Percentiles rank a stretch among this genome's conserved stretches.
Conservation (phyloP, 2,113 vertebrate species). For the Lontra canadensis region DNA sequence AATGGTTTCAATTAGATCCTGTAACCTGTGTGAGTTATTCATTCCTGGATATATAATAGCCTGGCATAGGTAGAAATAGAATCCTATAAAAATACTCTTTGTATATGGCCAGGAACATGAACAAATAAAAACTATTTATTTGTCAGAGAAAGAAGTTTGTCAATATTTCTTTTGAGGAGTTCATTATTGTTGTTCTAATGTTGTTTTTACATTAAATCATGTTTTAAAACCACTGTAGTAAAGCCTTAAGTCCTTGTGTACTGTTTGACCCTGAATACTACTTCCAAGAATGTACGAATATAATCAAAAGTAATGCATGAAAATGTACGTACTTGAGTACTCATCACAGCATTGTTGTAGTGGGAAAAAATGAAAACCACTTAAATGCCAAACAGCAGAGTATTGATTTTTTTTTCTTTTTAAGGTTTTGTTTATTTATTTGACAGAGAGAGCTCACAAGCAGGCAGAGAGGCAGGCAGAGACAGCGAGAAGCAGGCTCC, state of each 20-base stretch:
- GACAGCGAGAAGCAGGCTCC: no score
- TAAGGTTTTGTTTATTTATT: no score
- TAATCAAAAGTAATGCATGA: neutral
- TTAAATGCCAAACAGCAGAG: conserved; percentile 34
- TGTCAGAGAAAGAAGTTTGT: neutral
- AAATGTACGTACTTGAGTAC: neutral
- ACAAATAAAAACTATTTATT: conserved; percentile 13
- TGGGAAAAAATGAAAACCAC: neutral
- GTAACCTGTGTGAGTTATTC: neutral
- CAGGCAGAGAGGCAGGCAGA: no score
- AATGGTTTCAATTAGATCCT: neutral
- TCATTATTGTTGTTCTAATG: conserved; percentile 8
- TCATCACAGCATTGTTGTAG: neutral
- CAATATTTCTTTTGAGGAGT: conserved; percentile 7
- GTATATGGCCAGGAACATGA: neutral
- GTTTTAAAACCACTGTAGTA: conserved; percentile 1
- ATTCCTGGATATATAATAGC: neutral
- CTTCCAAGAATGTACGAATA: conserved; percentile 25
- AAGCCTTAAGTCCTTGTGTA: neutral
- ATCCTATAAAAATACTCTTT: neutral
- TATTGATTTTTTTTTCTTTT: neutral
- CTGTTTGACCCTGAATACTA: neutral
- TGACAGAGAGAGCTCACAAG: no score
- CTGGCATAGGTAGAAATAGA: neutral
- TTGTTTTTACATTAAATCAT: conserved; percentile 43